Evolutionary conservation across 2,888 invertebrate species (phyloP).

Genomic region (Caenorhabditis doughertyi): DNA sequence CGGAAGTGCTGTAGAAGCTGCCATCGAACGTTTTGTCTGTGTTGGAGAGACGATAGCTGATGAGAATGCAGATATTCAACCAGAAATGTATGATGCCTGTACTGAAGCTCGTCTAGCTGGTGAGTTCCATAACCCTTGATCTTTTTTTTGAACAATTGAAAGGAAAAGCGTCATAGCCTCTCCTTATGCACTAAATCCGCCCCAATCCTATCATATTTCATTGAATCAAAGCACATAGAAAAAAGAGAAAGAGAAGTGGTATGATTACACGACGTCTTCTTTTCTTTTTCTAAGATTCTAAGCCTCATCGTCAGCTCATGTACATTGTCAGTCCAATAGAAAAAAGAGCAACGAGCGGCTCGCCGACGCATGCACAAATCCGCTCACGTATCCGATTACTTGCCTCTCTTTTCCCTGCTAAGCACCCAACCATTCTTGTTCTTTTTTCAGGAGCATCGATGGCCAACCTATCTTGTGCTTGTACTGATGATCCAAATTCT

Average conservation of each 20-base stretch:
- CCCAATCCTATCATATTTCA: conserved; percentile 39
- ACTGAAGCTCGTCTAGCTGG: conserved; percentile 96
- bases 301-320: conserved; percentile 30
- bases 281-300: neutral
- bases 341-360: conserved; percentile 45
- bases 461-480: conserved; percentile 76
- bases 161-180: neutral
- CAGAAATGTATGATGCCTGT: conserved; percentile 98
- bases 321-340: neutral
- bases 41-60: conserved; percentile 99
- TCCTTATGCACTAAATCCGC: conserved; percentile 40
- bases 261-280: conserved; percentile 29
- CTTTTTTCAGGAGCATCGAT: conserved; percentile 76
- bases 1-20: conserved; percentile 96
- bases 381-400: conserved; percentile 56
- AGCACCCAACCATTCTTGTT: conserved; percentile 17
- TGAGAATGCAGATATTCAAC: conserved; percentile 96
- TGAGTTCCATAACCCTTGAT: conserved; percentile 83
- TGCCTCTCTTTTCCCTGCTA: conserved; percentile 23
- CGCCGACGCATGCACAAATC: conserved; percentile 58
- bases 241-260: conserved; percentile 14
- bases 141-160: neutral
- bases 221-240: conserved; percentile 41
- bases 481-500: conserved; percentile 61
- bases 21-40: conserved; percentile 97